Percentiles rank a stretch among this genome's conserved stretches.
Conservation (phyloP, 2,888 invertebrate species). For the Apamea anceps region DNA sequence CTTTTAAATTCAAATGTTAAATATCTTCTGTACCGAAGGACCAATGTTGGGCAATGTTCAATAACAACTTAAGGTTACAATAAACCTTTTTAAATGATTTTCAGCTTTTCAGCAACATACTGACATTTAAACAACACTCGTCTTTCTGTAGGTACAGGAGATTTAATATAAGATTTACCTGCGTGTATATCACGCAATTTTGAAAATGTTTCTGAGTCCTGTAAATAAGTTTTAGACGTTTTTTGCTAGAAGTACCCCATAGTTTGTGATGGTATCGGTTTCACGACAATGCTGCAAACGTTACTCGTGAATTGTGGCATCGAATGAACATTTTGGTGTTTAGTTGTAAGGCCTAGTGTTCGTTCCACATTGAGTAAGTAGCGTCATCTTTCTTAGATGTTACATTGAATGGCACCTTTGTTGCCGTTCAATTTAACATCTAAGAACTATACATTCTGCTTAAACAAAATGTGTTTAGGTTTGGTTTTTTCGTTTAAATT, state of each 20-base stretch:
- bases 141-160: background rate
- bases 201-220: conserved; percentile 31
- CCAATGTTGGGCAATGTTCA: conserved; percentile 26
- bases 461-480: background rate
- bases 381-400: background rate
- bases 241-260: conserved; percentile 44
- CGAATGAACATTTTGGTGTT: conserved; percentile 74
- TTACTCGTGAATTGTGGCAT: conserved; percentile 69
- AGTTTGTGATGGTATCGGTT: conserved; percentile 43
- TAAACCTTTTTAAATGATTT: background rate
- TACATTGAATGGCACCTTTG: no score
- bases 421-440: no score
- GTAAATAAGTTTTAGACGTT: conserved; percentile 48
- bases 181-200: background rate
- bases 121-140: conserved; percentile 2
- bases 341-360: conserved; percentile 78
- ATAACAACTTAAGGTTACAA: background rate
- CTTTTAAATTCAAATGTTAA: conserved; percentile 9
- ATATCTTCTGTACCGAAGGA: conserved; percentile 8
- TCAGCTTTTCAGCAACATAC: background rate
- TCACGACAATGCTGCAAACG: conserved; percentile 63
- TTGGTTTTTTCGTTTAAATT: no score
- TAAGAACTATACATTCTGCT: no score
- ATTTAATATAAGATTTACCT: conserved; percentile 19
- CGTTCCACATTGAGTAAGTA: conserved; percentile 69